Percentiles rank a stretch among this genome's conserved stretches.
phyloP scores from a whole-genome alignment of 2,113 vertebrate species.

The Lepus europaeus region DNA sequence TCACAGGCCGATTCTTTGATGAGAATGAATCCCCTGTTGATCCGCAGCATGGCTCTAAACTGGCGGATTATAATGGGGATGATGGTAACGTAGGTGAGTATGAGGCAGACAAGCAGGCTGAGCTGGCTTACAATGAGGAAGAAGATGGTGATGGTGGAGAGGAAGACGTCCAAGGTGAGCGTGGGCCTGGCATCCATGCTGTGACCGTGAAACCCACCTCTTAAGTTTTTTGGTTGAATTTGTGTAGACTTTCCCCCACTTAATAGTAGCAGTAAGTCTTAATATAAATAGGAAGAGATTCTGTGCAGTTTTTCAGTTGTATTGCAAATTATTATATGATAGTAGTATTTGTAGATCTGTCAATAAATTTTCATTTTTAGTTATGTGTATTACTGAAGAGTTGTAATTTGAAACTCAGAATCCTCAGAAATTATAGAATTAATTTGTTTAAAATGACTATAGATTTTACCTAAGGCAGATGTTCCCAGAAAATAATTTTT shows the following conservation, averaged over 20 bases:
- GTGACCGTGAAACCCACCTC: constrained; percentile 86
- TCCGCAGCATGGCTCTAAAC: constrained; percentile 98
- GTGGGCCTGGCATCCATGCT: constrained; percentile 90
- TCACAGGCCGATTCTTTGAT: constrained; percentile 99
- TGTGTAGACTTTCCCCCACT: constrained; percentile 80
- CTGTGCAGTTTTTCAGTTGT: not conserved
- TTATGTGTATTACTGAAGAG: constrained; percentile 34
- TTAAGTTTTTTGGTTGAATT: constrained; percentile 88
- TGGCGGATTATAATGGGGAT: constrained; percentile 99
- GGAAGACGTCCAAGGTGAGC: constrained; percentile 99
- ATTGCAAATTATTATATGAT: not conserved
- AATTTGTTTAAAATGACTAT: constrained; percentile 61
- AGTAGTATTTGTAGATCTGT: not conserved
- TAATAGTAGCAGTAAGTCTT: not conserved
- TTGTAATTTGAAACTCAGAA: constrained; percentile 63
- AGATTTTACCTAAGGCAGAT: constrained; percentile 59
- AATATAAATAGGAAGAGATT: constrained; percentile 2
- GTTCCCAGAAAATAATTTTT: constrained; percentile 56
- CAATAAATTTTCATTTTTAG: constrained; percentile 21
- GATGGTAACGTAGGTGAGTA: constrained; percentile 99
- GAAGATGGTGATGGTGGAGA: constrained; percentile 99
- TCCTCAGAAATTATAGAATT: constrained; percentile 66
- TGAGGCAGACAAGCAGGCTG: constrained; percentile 99
- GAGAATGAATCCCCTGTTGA: constrained; percentile 99
- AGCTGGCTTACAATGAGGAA: constrained; percentile 99